Conservation (phyloP, 1,140 invertebrate species). For the Aphidius gifuensis region DNA sequence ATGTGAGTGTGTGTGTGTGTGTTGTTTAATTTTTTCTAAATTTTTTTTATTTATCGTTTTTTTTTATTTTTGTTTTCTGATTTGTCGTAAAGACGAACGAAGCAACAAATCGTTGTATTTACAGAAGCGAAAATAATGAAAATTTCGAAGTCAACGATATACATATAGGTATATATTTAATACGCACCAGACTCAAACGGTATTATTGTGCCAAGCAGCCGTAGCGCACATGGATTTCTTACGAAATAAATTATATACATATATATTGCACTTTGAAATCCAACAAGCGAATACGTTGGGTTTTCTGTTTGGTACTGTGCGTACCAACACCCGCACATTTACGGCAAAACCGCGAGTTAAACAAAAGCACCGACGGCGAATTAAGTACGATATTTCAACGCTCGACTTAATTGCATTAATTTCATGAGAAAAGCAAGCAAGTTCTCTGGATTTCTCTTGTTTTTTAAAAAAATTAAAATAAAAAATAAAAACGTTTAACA, state of each 20-base stretch:
- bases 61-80: too few species aligned
- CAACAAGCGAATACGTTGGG: constrained; percentile 15
- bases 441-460: constrained; percentile 18
- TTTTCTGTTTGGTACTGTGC: constrained; percentile 12
- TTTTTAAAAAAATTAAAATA: background rate
- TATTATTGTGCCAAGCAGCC: constrained; percentile 5
- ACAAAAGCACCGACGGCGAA: constrained; percentile 38
- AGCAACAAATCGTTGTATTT: constrained; percentile 6
- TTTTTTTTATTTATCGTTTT: too few species aligned
- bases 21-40: too few species aligned
- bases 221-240: constrained; percentile 24
- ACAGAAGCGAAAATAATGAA: constrained; percentile 10
- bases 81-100: too few species aligned
- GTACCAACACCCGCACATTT: constrained; percentile 10
- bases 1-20: too few species aligned
- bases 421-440: constrained; percentile 22
- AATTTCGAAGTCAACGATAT: constrained; percentile 11
- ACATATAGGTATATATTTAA: constrained; percentile 2
- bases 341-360: constrained; percentile 31
- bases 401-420: constrained; percentile 44
- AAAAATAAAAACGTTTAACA: too few species aligned
- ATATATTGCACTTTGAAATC: constrained; percentile 21
- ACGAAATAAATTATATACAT: constrained; percentile 17
- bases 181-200: constrained; percentile 12
- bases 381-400: constrained; percentile 46